Evolutionary conservation across 2,888 invertebrate species (phyloP).

Genomic region (Athalia cordata): DNA sequence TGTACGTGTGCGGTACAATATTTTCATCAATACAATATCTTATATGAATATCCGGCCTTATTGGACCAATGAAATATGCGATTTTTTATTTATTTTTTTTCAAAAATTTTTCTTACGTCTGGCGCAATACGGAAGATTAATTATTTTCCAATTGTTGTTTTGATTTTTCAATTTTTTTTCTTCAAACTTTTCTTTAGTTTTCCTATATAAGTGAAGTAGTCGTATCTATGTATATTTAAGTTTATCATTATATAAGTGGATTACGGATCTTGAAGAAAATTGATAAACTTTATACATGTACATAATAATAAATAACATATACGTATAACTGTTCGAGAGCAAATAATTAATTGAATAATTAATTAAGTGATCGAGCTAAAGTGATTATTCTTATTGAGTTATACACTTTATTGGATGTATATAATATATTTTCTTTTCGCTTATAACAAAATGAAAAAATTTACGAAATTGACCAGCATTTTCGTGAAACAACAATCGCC

Average conservation of each 20-base stretch:
- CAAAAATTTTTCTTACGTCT: too few species aligned
- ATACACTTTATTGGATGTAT: too few species aligned
- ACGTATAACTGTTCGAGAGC: slow-evolving; percentile 30
- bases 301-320: not conserved
- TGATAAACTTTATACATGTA: not conserved
- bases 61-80: too few species aligned
- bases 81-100: too few species aligned
- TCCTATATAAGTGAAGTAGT: too few species aligned
- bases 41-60: slow-evolving; percentile 23
- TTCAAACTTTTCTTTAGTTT: too few species aligned
- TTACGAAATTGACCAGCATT: slow-evolving; percentile 33
- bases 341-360: too few species aligned
- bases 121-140: too few species aligned
- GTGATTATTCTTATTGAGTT: slow-evolving; percentile 46
- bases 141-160: too few species aligned
- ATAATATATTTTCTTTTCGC: slow-evolving; percentile 45
- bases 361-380: slow-evolving; percentile 2
- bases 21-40: slow-evolving; percentile 16
- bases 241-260: too few species aligned
- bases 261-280: not conserved
- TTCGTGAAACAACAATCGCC: not conserved
- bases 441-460: not conserved
- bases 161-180: too few species aligned
- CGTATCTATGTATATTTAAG: too few species aligned
- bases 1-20: slow-evolving; percentile 48